Evolutionary conservation across 2,113 vertebrate genomes (phyloP), one percentile per base, ranked within the genome.

Genomic region (Oncorhynchus clarkii): DNA sequence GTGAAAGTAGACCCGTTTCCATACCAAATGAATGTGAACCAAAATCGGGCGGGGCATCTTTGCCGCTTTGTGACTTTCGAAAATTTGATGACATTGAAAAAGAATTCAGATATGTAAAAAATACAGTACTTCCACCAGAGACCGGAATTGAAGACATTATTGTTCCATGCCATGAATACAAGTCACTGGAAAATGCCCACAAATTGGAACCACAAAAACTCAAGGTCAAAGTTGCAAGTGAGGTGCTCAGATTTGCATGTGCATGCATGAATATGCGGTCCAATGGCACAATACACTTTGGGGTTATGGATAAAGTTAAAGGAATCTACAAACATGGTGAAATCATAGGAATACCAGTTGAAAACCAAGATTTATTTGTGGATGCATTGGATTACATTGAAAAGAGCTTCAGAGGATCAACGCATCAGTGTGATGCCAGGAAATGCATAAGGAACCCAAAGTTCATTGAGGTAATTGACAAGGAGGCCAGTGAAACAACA

Each of bases 221-320:
- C 12, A 0, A 92, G 71, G 68, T 79, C 0, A 94, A 94, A 74
- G 89, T 94, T 80, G 90, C 91, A 70, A 68, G 6, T 3, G 93
- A 95, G 78, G 84, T 94, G 0, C 7, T 95, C 22, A 68, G 76
- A 78, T 95, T 94, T 84, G 92, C 88, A 51, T 89, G 90, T 0
- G 94, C 89, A 20, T 95, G 93, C 83, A 91, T 95, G 91, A 95
- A 95, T 70, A 80, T 90, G 65, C 89, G 93, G 57, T 85, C 91
- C 20, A 95, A 95, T 0, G 94, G 94, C 64, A 95, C 94, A 68
- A 94, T 95, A 69, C 93, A 94, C 27, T 94, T 95, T 69, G 94
- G 93, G 1, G n/a, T 94, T 24, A 87, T 88, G 91, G 93, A 95
- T 0, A 34, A 85, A 9, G 78, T 83, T 31, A 78, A 0, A 9